These are phyloP conservation scores for Drosophila robusta DNA, from an alignment of 2,888 invertebrate species.

Conservation along the genomic window DNA sequence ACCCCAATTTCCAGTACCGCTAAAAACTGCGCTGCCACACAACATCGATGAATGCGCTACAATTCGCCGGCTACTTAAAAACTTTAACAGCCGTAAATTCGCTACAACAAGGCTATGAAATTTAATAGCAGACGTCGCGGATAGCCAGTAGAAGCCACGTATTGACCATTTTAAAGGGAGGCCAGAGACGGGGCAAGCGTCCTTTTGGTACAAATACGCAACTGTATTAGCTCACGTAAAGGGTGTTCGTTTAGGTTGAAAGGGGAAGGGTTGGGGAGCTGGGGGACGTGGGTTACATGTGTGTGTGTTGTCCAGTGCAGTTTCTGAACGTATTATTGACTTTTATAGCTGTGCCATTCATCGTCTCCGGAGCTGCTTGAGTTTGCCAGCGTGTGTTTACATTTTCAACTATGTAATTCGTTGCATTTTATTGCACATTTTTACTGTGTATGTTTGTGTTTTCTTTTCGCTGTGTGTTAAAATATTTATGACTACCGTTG, in stretches of 20 bases:
- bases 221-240: slow-evolving; percentile 78
- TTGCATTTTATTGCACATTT: slow-evolving; percentile 75
- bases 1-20: background rate
- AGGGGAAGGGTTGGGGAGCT: background rate
- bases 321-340: slow-evolving; percentile 68
- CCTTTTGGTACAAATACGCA: slow-evolving; percentile 66
- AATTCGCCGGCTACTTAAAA: slow-evolving; percentile 60
- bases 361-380: slow-evolving; percentile 22
- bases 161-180: slow-evolving; percentile 45
- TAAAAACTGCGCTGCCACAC: background rate
- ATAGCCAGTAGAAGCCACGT: slow-evolving; percentile 40
- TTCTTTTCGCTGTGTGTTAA: slow-evolving; percentile 37
- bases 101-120: slow-evolving; percentile 72
- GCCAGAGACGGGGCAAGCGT: slow-evolving; percentile 1
- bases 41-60: slow-evolving; percentile 33
- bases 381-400: slow-evolving; percentile 68
- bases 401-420: slow-evolving; percentile 81
- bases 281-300: background rate
- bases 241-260: slow-evolving; percentile 2
- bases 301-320: slow-evolving; percentile 24
- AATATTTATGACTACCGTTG: slow-evolving; percentile 67
- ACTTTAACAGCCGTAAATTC: slow-evolving; percentile 76
- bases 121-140: slow-evolving; percentile 63
- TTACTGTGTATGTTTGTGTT: slow-evolving; percentile 29
- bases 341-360: slow-evolving; percentile 66